Evolutionary conservation across 35 echinoderm and acorn worm genomes (phyloP).

Genomic region (Patiria miniata): DNA sequence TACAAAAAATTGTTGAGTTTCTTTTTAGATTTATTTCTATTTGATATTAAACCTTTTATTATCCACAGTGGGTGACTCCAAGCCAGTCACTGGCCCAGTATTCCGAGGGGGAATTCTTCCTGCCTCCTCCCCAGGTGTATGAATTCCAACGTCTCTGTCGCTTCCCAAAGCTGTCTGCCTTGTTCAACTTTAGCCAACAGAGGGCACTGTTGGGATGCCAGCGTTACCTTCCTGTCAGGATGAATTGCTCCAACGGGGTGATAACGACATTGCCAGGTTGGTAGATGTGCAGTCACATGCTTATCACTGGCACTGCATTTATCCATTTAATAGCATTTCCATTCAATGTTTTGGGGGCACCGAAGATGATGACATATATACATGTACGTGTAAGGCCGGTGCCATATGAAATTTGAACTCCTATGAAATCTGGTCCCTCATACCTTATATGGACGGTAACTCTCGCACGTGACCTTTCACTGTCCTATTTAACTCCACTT

Average conservation of each 20-base stretch:
- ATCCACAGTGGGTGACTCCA: constrained; percentile 58
- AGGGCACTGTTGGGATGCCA: constrained; percentile 41
- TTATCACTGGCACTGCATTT: too few relatives aligned
- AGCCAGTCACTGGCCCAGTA: constrained; percentile 39
- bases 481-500: too few relatives aligned
- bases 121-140: constrained; percentile 65
- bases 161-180: constrained; percentile 21
- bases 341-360: too few relatives aligned
- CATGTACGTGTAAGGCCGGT: too few relatives aligned
- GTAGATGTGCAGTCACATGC: neutral
- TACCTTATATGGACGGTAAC: too few relatives aligned
- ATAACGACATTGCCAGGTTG: constrained; percentile 44
- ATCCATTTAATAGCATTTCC: too few relatives aligned
- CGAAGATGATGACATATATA: too few relatives aligned
- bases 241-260: constrained; percentile 29
- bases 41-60: neutral
- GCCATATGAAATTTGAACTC: too few relatives aligned
- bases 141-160: constrained; percentile 49
- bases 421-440: too few relatives aligned
- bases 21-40: neutral
- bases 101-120: constrained; percentile 32
- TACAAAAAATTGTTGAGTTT: neutral
- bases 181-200: constrained; percentile 29
- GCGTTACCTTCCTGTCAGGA: constrained; percentile 42
- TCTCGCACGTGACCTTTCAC: too few relatives aligned